Percentiles rank a stretch among this genome's conserved stretches.
Conservation (phyloP, 2,888 invertebrate genomes). For the Caenorhabditis macrosperma region DNA sequence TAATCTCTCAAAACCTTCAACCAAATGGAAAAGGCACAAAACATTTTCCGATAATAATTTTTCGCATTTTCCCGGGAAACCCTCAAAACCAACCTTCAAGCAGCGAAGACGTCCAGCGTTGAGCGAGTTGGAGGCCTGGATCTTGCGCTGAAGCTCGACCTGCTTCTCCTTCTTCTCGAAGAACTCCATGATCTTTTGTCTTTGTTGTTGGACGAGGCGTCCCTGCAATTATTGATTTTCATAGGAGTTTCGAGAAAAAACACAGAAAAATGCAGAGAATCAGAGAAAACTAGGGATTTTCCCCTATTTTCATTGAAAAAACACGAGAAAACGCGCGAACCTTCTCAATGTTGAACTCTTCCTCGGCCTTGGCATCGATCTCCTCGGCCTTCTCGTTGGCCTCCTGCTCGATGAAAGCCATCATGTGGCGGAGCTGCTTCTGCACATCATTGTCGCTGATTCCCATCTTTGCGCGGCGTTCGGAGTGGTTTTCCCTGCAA, state of each 20-base stretch:
- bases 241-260: neutral
- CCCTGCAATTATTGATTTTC: constrained; percentile 83
- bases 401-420: constrained; percentile 99
- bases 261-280: neutral
- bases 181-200: constrained; percentile 99
- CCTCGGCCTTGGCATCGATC: constrained; percentile 99
- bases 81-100: constrained; percentile 84
- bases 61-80: constrained; percentile 1
- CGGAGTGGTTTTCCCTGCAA: constrained; percentile 39
- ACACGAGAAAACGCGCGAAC: constrained; percentile 55
- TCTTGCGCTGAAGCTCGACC: constrained; percentile 98
- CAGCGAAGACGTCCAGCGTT: constrained; percentile 97
- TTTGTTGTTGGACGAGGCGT: constrained; percentile 96
- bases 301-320: constrained; percentile 1
- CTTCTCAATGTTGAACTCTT: constrained; percentile 99
- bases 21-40: too few species aligned
- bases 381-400: constrained; percentile 99
- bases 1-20: too few species aligned
- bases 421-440: constrained; percentile 98
- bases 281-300: too few species aligned
- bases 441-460: constrained; percentile 80
- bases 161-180: constrained; percentile 99
- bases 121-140: constrained; percentile 98
- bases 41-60: neutral
- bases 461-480: constrained; percentile 72